Evolutionary conservation across 2,797 vertebrate species (phyloP), one percentile per base, ranked within the genome.

Genomic region (Morelia viridis): DNA sequence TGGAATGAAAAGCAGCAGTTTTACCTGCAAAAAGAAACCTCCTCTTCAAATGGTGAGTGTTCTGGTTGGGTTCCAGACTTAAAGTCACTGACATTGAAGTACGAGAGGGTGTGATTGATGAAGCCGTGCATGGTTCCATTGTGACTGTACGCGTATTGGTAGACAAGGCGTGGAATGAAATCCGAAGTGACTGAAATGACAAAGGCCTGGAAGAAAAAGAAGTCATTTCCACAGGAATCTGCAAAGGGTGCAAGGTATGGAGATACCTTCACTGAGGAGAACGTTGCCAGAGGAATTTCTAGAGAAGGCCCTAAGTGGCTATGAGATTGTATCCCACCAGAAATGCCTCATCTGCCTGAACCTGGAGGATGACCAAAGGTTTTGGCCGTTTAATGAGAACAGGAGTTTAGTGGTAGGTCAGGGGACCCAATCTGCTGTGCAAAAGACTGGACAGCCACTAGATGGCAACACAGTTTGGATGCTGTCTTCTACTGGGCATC

Each of bases 121-220:
- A 99, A 99, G 97, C 99, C 99, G 4, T 99, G 97, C 98, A 99
- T 98, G 95, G 98, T 99, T 90, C 99, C 99, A 0, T 98, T 98
- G 94, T 97, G 97, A 93, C 99, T 99, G 96, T 98, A 99, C 95
- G 98, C 98, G 91, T 99, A 99, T 96, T 98, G 99, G 96, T 99
- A 99, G 96, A 99, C 98, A 1, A 99, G 98, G 90, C 99, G 99
- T 9, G 99, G 99, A 94, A 99, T 98, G 96, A 99, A 99, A 97
- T 99, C 99, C 0, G 99, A 99, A 5, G 99, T 99, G 97, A 99
- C 97, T 68, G 99, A 98, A 89, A 99, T 99, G 95, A 99, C 99
- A 95, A 99, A 99, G 95, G 99, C 99, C 99, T 99, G 95, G 80
- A 87, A 95, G 94, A 93, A 3, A 91, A 56, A 31, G 13, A 87